Evolutionary conservation across 2,888 invertebrate species (phyloP), one percentile per base, ranked within the genome.

Genomic region (Philopedon plagiatum): DNA sequence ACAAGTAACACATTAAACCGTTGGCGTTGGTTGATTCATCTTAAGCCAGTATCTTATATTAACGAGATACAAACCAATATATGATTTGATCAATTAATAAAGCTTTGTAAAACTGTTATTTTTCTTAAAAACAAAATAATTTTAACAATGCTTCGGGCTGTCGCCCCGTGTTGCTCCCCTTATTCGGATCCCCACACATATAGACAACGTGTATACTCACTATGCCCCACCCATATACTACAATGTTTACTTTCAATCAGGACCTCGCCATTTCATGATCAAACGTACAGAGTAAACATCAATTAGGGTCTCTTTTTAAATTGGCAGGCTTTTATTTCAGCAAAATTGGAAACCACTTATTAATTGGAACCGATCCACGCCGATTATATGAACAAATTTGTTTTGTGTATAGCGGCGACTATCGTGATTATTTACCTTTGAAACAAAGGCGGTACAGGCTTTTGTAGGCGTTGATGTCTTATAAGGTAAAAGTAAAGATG

Each of bases 201-300:
- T 21, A 23, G n/a, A 21, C 21, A 19, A 11, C 21, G 46, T 46
- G 46, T 26, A 26, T 1, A 26, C 26, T 23, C 4, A 5, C 26
- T 26, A 15, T 41, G 26, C 2, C 29, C 29, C 51, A 15, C 15
- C 29, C 26, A 54, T 51, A 15, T 51, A 1, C 26, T 54, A 5
- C 29, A 51, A 29, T 54, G 51, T 29, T 54, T 54, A 15, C 51
- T 18, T 54, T 54, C 51, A 54, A 54, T 54, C 51, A 54, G 51
- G 15, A 29, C 29, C 51, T 54, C 18, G 51, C 51, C 29, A 54
- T 54, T 54, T 29, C 29, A 54, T 54, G 29, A 54, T 54, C 29
- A 54, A 54, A 29, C 51, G 29, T 15, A 18, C 15, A 54, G 18
- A 54, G 9, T 13, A 54, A 54, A 54, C 29, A 54, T 54, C 51